Evolutionary conservation across 2,797 vertebrate species (phyloP).

Genomic region (Lepus townsendii): DNA sequence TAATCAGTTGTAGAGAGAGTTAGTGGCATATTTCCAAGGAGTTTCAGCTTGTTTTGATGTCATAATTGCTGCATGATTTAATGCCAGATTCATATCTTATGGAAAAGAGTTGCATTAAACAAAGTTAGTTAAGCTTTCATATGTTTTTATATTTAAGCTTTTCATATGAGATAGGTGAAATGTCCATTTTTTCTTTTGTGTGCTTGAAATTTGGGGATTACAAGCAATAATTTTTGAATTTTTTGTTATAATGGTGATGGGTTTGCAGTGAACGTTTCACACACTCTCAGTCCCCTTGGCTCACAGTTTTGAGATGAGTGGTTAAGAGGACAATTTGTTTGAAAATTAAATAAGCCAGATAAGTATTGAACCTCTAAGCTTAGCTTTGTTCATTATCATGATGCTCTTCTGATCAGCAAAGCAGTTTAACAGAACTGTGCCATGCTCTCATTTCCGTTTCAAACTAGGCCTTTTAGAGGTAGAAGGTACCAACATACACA

Average conservation of each 20-base stretch:
- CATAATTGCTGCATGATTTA: conserved; percentile 72
- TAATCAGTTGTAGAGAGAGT: conserved; percentile 58
- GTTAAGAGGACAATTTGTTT: conserved; percentile 62
- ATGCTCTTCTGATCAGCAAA: conserved; percentile 61
- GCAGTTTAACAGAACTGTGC: conserved; percentile 58
- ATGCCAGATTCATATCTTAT: conserved; percentile 72
- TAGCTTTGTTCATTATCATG: conserved; percentile 49
- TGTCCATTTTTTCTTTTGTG: background rate
- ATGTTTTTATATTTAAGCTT: background rate
- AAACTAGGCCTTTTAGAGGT: conserved; percentile 81
- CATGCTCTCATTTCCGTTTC: conserved; percentile 66
- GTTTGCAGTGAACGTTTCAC: conserved; percentile 19
- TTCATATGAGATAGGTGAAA: conserved; percentile 51
- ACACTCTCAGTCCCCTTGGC: background rate
- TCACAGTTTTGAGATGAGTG: conserved; percentile 67
- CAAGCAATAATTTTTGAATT: conserved; percentile 14
- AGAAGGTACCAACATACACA: conserved; percentile 22
- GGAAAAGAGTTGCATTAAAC: conserved; percentile 75
- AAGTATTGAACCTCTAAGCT: conserved; percentile 48
- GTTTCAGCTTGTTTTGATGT: conserved; percentile 77
- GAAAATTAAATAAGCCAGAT: conserved; percentile 60
- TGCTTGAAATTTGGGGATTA: conserved; percentile 48
- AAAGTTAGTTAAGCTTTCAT: conserved; percentile 73
- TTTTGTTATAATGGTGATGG: conserved; percentile 37
- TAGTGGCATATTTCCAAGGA: conserved; percentile 51